phyloP scores from a whole-genome alignment of 2,113 vertebrate genomes.

The Syngnathus scovelli region DNA sequence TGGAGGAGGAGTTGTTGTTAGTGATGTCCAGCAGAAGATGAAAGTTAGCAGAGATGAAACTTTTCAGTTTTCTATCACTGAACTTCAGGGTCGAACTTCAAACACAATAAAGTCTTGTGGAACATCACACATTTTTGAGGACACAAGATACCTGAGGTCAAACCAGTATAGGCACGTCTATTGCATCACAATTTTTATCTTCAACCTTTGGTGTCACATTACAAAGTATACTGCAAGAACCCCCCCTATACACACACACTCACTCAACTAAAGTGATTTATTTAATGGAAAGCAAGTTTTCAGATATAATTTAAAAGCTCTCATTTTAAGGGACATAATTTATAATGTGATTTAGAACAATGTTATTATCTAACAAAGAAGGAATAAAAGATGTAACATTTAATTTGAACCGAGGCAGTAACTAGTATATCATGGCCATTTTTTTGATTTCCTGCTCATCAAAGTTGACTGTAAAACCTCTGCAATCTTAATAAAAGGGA shows the following conservation, averaged over 20 bases:
- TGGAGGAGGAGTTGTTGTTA: no score
- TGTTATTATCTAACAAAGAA: background rate
- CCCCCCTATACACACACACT: background rate
- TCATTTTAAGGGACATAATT: background rate
- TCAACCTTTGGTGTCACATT: background rate
- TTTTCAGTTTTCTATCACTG: background rate
- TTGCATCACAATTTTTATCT: background rate
- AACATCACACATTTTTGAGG: background rate
- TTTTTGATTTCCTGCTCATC: background rate
- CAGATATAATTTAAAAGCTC: background rate
- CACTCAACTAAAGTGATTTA: background rate
- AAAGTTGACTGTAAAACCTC: background rate
- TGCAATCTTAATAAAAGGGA: background rate
- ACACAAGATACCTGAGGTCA: background rate
- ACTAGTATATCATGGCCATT: no score
- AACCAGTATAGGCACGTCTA: background rate
- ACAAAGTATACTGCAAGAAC: background rate
- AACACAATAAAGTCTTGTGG: background rate
- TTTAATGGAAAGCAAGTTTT: background rate
- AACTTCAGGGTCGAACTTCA: background rate
- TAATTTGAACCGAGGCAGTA: no score
- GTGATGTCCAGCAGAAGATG: background rate
- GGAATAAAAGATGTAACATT: background rate
- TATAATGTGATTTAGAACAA: background rate
- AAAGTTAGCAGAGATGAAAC: background rate